Conservation (phyloP, 2,888 invertebrate genomes). For the Phymatocera aterrima region DNA sequence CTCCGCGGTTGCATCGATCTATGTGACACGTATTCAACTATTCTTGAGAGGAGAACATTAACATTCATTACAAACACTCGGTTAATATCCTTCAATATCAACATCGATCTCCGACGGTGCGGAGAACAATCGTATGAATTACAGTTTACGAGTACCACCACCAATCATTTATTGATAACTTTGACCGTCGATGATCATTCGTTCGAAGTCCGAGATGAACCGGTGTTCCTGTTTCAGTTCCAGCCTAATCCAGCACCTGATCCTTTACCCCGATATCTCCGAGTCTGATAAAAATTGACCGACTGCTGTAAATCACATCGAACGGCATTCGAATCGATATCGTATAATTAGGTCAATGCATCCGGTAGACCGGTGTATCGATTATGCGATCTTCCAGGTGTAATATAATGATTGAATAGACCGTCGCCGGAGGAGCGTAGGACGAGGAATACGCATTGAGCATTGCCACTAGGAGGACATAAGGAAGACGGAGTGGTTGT, state of each 20-base stretch:
- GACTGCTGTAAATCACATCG: no score
- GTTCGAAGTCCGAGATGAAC: no score
- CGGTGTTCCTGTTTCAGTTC: no score
- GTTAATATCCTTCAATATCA: not conserved
- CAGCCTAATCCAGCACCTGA: no score
- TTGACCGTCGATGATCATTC: no score
- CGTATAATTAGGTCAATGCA: not conserved
- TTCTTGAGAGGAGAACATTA: constrained; percentile 5
- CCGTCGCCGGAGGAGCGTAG: not conserved
- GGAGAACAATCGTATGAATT: not conserved
- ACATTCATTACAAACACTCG: constrained; percentile 4
- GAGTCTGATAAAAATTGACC: no score
- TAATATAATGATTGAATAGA: constrained; percentile 16
- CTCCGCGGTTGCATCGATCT: not conserved
- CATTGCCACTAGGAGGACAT: constrained; percentile 68
- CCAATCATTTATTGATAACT: not conserved
- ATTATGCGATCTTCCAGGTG: constrained; percentile 11
- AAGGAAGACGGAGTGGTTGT: constrained; percentile 71
- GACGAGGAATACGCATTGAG: not conserved
- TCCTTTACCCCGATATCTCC: no score
- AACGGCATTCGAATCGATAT: no score
- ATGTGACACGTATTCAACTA: not conserved
- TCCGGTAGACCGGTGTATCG: not conserved
- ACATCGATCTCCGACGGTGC: not conserved
- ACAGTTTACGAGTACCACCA: not conserved